Base-by-base conservation (phyloP, 2,888 invertebrate species). In the Xestoiulus laeticollis region DNA sequence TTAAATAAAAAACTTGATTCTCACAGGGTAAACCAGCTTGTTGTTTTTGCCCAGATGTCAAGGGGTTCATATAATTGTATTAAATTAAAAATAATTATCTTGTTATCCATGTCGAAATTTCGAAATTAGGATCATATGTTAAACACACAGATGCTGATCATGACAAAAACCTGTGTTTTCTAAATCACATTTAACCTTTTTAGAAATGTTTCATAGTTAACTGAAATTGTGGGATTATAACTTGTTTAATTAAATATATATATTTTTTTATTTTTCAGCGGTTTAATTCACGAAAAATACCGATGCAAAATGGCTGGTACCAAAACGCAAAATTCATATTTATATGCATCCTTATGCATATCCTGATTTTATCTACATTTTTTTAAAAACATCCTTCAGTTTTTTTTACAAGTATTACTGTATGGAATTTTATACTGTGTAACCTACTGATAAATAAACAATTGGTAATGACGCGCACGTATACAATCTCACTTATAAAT, bases 381-480 rank as follows among this genome's bases (percentile, higher is more conserved):
- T 48, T 78, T 14, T 30, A 32, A 26, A 30, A 78, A 78, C 78
- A 78, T 78, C 78, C 78, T 78, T 78, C 30, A 78, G 78, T 32
- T 78, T 78, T 78, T 26, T 30, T 78, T 59, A 22, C n/a, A n/a
- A 14, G 30, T 30, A 14, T 26, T 78, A 32, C 78, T 78, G 14
- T 78, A 30, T 30, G 78, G 78, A 78, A 78, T 78, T 26, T 78
- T 78, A 78, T 78, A 26, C 26, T 78, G 78, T 78, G 78, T 78
- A 78, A 14, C 78, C 78, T 78, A 78, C 78, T 14, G 78, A 30
- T 30, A 78, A 78, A 78, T 78, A 78, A 78, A 78, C 30, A 78
- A 78, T 78, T 78, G 78, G 5, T 32, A 78, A 78, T 78, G 78
- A 78, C 78, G 30, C 68, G 78, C 78, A 78, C 78, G 78, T 78